Evolutionary conservation across 1,140 invertebrate species (phyloP), one percentile per base, ranked within the genome.

Genomic region (Neodiprion fabricii): DNA sequence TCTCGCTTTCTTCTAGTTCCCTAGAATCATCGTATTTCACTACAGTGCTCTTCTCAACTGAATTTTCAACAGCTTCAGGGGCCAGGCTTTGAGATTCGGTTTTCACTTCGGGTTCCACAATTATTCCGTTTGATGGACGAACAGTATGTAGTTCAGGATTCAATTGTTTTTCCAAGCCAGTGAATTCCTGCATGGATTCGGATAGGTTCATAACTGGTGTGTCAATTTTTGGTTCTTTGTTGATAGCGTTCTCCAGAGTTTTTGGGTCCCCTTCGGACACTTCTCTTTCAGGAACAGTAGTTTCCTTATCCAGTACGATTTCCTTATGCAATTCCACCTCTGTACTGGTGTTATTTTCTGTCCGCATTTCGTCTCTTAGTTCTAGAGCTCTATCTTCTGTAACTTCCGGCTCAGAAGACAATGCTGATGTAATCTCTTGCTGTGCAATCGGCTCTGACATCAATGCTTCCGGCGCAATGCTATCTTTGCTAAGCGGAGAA

Each of bases 151-250:
- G 75, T 11, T 72, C 71, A 7, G 80, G 79, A 70, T 67, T 74
- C 7, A 84, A 76, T 61, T 83, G 70, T 48, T 81, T 71, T 71
- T 84, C 82, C 9, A 84, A 70, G 2, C 82, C 83, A 5, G 84
- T 85, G 9, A 86, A 86, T 49, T 87, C 85, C 68, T 79, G 83
- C 71, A 79, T 77, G 47, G 78, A 86, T 75, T 80, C 83, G 17
- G 75, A 86, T 0, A 86, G 50, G 69, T 84, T 82, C 11, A 84
- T 50, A 10, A 66, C 71, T 10, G 66, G 68, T 69, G 68, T 12
- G 21, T 12, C 23, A 23, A 69, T 74, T 9, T 67, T 12, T 47
- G 72, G n/a, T 48, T 68, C 66, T 4, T 47, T 47, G 48, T 65
- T 65, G 12, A 48, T 40, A 49, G 48, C 7, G 14, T 21, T 48